Conservation (phyloP, 2,888 invertebrate genomes). For the Clunio marinus region DNA sequence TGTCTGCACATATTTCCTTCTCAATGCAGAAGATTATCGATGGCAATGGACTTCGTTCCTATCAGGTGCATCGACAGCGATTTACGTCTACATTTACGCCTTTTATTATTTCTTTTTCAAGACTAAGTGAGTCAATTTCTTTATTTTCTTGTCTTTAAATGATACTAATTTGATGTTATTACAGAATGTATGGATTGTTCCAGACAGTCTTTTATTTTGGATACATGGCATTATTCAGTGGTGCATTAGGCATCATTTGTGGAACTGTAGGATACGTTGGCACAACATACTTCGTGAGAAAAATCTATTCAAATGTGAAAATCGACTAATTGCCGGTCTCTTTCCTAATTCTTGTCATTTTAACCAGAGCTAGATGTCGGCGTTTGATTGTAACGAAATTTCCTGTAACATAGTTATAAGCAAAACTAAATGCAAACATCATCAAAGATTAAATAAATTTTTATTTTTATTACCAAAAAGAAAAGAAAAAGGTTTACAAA, state of each 20-base stretch:
- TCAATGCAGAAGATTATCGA: constrained; percentile 99
- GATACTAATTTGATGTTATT: not conserved
- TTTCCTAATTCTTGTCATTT: not conserved
- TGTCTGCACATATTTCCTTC: constrained; percentile 97
- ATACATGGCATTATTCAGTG: constrained; percentile 98
- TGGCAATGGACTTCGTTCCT: constrained; percentile 99
- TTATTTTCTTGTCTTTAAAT: not conserved
- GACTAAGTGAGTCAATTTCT: constrained; percentile 68
- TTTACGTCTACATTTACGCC: constrained; percentile 97
- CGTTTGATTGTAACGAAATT: too few species aligned
- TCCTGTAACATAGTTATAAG: too few species aligned
- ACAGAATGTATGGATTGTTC: constrained; percentile 93
- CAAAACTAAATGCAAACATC: not conserved
- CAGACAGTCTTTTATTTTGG: constrained; percentile 99
- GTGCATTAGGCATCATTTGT: constrained; percentile 93
- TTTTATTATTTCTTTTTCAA: constrained; percentile 99
- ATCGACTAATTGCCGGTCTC: constrained; percentile 74
- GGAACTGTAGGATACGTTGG: constrained; percentile 95
- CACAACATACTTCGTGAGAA: constrained; percentile 93
- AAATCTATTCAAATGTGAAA: constrained; percentile 99
- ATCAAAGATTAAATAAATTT: not conserved
- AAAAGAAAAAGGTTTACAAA: constrained; percentile 56
- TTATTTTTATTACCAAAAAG: not conserved
- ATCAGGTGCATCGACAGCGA: constrained; percentile 92
- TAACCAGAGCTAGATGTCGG: too few species aligned